Evolutionary conservation across 1,140 invertebrate species (phyloP).

Genomic region (Pseudomyrmex pallidus): DNA sequence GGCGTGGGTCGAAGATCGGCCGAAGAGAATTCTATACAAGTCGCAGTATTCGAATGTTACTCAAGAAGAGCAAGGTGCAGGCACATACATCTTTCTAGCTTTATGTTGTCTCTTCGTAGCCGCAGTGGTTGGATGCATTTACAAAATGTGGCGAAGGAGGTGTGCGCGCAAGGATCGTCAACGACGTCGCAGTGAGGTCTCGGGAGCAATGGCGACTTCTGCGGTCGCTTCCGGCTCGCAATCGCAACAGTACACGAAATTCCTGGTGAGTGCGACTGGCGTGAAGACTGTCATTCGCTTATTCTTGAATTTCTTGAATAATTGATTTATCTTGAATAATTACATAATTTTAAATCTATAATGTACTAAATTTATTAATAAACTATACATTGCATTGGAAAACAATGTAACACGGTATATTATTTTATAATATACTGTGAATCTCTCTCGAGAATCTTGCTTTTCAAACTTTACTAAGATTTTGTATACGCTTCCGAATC

Average conservation of each 20-base stretch:
- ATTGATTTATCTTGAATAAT: neutral
- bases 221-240: slow-evolving; percentile 75
- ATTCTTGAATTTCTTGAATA: neutral
- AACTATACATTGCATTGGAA: neutral
- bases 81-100: slow-evolving; percentile 90
- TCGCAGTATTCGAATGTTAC: slow-evolving; percentile 89
- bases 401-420: neutral
- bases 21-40: slow-evolving; percentile 90
- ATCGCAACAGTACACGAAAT: slow-evolving; percentile 76
- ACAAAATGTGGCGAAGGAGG: slow-evolving; percentile 86
- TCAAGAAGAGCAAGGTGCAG: slow-evolving; percentile 90
- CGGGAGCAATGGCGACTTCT: slow-evolving; percentile 67
- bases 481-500: no score
- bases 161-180: slow-evolving; percentile 86
- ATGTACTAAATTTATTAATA: slow-evolving; percentile 5
- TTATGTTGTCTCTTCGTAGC: slow-evolving; percentile 89
- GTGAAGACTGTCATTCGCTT: slow-evolving; percentile 71
- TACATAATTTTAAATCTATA: slow-evolving; percentile 5
- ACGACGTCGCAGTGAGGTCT: slow-evolving; percentile 81
- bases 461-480: neutral
- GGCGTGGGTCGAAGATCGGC: slow-evolving; percentile 93
- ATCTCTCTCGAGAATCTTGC: neutral
- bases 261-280: slow-evolving; percentile 66
- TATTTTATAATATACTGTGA: no score
- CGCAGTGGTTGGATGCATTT: slow-evolving; percentile 88